These are phyloP conservation scores for Recurvirostra avosetta DNA, from an alignment of 2,113 vertebrate genomes.

Conservation along the genomic window DNA sequence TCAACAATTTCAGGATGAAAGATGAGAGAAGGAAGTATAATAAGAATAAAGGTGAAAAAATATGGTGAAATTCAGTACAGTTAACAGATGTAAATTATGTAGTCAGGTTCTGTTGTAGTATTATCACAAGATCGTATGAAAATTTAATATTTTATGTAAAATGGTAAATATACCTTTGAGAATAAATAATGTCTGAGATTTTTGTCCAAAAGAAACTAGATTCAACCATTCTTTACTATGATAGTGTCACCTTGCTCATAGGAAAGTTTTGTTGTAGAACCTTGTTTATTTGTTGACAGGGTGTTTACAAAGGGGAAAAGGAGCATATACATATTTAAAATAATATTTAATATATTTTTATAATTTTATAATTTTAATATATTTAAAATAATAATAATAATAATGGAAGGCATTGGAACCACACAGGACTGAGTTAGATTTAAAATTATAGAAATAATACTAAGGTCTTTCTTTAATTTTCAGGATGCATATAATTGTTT, in stretches of 20 bases:
- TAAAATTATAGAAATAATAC: neutral
- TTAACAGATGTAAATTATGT: neutral
- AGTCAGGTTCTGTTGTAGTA: neutral
- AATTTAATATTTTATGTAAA: neutral
- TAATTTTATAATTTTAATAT: too few species aligned
- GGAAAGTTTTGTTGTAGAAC: neutral
- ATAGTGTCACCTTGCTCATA: neutral
- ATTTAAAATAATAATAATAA: neutral
- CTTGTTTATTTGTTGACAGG: neutral
- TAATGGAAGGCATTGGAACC: neutral
- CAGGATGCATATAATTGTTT: neutral
- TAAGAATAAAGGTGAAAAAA: neutral
- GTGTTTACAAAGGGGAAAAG: neutral
- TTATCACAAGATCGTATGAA: neutral
- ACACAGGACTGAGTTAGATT: neutral
- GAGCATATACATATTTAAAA: neutral
- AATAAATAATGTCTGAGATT: neutral
- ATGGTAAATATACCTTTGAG: neutral
- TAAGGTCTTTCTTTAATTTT: neutral
- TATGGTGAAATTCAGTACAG: neutral
- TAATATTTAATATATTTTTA: neutral
- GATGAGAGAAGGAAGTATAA: neutral
- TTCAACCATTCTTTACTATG: neutral
- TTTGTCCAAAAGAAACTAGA: neutral
- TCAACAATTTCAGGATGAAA: neutral